Evolutionary conservation across 1,140 invertebrate species (phyloP), one percentile per base, ranked within the genome.

Genomic region (Apis dorsata): DNA sequence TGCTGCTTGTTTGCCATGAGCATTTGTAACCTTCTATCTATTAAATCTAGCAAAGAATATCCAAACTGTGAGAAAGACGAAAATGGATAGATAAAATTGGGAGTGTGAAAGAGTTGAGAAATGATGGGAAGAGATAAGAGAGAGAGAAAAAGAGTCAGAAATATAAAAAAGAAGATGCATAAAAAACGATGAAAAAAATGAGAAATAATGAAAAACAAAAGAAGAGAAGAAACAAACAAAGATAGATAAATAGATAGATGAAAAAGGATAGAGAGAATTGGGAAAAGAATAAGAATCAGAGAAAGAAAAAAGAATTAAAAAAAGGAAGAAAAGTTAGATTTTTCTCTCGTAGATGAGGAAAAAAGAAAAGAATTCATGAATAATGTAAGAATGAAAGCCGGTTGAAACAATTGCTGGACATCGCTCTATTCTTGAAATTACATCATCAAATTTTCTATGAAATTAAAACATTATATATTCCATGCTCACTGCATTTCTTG

Each of bases 381-480:
- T 90, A 90, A 90, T 90, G 88, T 77, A 89, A 60, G 73, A 83
- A 88, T 76, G 86, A 90, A 89, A 90, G 79, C 88, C 88, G 85
- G 87, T 76, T 89, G 88, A 90, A 90, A 89, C 88, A 90, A 89
- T 89, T 87, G 88, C 88, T 85, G 84, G 80, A 86, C 85, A 88
- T 87, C 86, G 88, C 83, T 82, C 78, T 90, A 90, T 75, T 90
- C 85, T 57, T 89, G 83, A 90, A 90, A 90, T 89, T 90, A 90
- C 88, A 89, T 89, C 88, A 81, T 89, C 88, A 87, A 88, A 89
- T 90, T 90, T 90, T 90, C 88, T 88, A 69, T 88, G 84, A 90
- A 87, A 89, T 89, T 87, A 90, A 90, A 90, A 90, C 84, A 84
- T 89, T 90, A 86, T 86, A 87, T 86, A 89, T 87, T 82, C 79